Base-by-base conservation (phyloP, 2,888 invertebrate genomes). In the Beris chalybata region DNA sequence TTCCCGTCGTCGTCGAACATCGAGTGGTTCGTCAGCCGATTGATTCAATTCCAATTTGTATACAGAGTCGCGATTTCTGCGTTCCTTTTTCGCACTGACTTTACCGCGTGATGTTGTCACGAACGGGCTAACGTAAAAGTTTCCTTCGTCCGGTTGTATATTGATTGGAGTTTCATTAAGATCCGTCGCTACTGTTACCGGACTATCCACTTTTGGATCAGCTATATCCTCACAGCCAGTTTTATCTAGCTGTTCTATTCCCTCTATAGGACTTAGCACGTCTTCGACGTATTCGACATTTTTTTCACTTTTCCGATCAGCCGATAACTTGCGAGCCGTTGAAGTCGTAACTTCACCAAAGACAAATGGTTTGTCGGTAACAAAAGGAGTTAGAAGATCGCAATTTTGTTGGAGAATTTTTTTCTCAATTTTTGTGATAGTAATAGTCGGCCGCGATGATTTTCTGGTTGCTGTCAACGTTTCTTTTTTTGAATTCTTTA, bases 51-150 rank as follows among this genome's bases (percentile, higher is more conserved):
- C 70, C 5, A 56, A 47, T 58, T 76, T 67, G 65, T 78, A 78
- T 54, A 76, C 70, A 48, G 76, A 77, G 38, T 78, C 74, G 0
- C 82, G 76, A 43, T 74, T 76, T 38, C 74, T 75, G 2, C 67
- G 78, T 70, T 86, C 86, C 38, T 79, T 80, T 38, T 82, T 78
- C 0, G 82, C 81, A 65, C 79, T 84, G 0, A 77, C 79, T 72
- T 86, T 86, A 0, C 86, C 86, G 5, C 85, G 79, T 15, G 83
- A 81, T 1, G 82, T 77, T 2, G 83, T 83, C 0, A 86, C 82
- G 73, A 81, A 85, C 0, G 86, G 79, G 66, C 78, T 78, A 4
- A 78, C 56, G 66, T 77, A 78, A 55, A 59, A 59, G n/a, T 29
- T 15, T 2, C 13, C 48, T 7, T 32, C 4, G 30, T 54, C 47